phyloP scores from a whole-genome alignment of 1,140 invertebrate species.

The Battus philenor region DNA sequence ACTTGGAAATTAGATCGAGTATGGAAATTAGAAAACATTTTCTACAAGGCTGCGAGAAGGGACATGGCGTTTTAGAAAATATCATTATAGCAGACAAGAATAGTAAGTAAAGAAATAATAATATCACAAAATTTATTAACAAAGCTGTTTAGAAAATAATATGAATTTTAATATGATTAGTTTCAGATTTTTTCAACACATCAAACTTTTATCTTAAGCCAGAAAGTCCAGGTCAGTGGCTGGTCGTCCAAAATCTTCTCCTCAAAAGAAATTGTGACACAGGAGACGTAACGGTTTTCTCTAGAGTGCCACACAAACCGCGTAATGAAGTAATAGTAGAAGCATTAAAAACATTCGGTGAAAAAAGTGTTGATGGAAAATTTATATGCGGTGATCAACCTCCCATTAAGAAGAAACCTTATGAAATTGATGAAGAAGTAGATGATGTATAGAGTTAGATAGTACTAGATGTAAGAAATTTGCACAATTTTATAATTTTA shows the following conservation, averaged over 20 bases:
- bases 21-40: constrained; percentile 24
- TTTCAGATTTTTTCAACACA: constrained; percentile 20
- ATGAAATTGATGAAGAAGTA: constrained; percentile 1
- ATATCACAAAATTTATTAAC: no score
- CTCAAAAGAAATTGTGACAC: constrained; percentile 28
- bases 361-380: not conserved
- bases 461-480: no score
- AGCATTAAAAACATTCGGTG: constrained; percentile 23
- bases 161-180: constrained; percentile 1
- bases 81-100: constrained; percentile 24
- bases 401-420: constrained; percentile 7
- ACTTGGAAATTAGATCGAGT: constrained; percentile 28
- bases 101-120: constrained; percentile 17
- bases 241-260: constrained; percentile 25
- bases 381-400: constrained; percentile 16
- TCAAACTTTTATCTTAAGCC: constrained; percentile 1
- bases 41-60: constrained; percentile 19
- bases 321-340: constrained; percentile 17
- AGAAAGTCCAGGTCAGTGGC: constrained; percentile 32
- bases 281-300: constrained; percentile 24
- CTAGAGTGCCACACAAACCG: constrained; percentile 20
- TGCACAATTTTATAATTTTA: no score
- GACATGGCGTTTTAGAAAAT: constrained; percentile 28
- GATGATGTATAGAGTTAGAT: no score
- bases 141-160: constrained; percentile 2